Evolutionary conservation across 2,797 vertebrate genomes (phyloP).

Genomic region (Setipinna tenuifilis): DNA sequence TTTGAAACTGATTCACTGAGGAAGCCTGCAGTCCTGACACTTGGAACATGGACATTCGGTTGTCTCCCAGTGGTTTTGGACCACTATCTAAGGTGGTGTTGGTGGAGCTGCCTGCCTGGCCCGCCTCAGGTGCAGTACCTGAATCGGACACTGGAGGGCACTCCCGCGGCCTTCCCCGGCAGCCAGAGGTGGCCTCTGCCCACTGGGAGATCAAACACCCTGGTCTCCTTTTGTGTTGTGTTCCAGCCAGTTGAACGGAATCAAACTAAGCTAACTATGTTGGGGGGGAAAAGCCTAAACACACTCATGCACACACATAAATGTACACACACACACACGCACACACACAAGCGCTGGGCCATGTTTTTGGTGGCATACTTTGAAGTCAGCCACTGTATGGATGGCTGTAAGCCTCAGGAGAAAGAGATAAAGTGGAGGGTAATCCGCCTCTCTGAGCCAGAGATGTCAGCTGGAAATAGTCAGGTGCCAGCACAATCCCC

Average conservation of each 20-base stretch:
- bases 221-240: slow-evolving; percentile 60
- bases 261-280: slow-evolving; percentile 70
- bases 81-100: no score
- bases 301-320: neutral
- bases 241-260: slow-evolving; percentile 69
- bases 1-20: neutral
- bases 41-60: neutral
- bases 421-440: slow-evolving; percentile 75
- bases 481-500: slow-evolving; percentile 71
- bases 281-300: slow-evolving; percentile 51
- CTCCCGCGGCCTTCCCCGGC: slow-evolving; percentile 4
- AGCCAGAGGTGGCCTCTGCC: slow-evolving; percentile 47
- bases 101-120: neutral
- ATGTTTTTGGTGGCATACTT: slow-evolving; percentile 66
- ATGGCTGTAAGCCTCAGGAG: slow-evolving; percentile 73
- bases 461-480: slow-evolving; percentile 76
- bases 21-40: neutral
- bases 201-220: slow-evolving; percentile 69
- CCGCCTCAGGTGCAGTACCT: slow-evolving; percentile 20
- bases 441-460: slow-evolving; percentile 74
- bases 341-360: slow-evolving; percentile 33
- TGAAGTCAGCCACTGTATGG: slow-evolving; percentile 76
- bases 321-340: neutral
- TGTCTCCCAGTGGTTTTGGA: neutral
- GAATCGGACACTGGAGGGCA: slow-evolving; percentile 49